Base-by-base conservation (phyloP, 2,888 invertebrate genomes). In the Apoda limacodes region DNA sequence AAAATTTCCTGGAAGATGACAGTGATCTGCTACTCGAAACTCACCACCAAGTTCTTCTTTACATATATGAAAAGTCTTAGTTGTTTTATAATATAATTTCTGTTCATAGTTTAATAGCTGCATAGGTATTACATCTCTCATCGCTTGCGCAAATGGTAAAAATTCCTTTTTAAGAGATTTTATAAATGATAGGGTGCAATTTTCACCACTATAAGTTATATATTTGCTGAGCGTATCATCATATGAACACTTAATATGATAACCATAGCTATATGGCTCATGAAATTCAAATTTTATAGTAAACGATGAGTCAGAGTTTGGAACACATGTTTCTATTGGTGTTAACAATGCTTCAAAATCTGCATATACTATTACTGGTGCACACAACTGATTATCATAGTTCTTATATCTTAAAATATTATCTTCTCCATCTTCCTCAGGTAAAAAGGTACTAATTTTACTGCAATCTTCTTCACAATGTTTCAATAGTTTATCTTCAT, bases 161-260 rank as follows among this genome's bases (percentile, higher is more conserved):
- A n/a, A n/a, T n/a, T n/a, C n/a, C 20, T 11, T 13, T 13, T 21
- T 13, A 6, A 28, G 13, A 2, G 28, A 28, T 4, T 3, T 1
- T 13, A 28, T 20, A 10, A 28, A 28, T 6, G 20, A 5, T 12
- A 13, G 20, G 3, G 3, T 11, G 9, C 28, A 28, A 12, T 13
- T 13, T 3, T 13, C n/a, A 13, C 28, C 28, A 3, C 21, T 9
- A 5, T 28, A 28, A 3, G 13, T 20, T n/a, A 28, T 3, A 13
- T 13, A 28, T 21, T 28, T 28, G 3, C 3, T 9, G 5, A 13
- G 13, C 3, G 28, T n/a, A n/a, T 25, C 15, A 15, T 25, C 15
- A 15, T 21, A 28, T 2, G n/a, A 5, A 9, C 28, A 28, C 6
- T 28, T 28, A 5, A 28, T 28, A 5, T 11, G 20, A 9, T 27